A percentile compares a stretch with the other conserved stretches of the same genome.
Evolutionary conservation across 1,140 invertebrate species (phyloP).

Genomic region (Babylonia areolata): DNA sequence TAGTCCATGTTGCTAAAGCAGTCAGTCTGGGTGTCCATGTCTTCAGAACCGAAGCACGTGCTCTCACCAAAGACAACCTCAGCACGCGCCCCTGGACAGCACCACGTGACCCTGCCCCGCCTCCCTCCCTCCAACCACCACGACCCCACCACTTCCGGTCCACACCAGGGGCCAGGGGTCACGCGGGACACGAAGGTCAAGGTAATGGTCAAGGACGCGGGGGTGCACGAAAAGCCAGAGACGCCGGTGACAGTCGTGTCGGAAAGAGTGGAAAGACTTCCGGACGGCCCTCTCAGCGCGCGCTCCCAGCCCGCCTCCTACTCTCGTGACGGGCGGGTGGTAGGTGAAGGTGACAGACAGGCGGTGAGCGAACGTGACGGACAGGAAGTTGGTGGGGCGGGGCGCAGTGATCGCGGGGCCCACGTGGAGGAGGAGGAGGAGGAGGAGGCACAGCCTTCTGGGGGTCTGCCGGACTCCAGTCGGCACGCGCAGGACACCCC

Average conservation of each 20-base stretch:
- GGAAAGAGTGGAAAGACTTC: constrained; percentile 16
- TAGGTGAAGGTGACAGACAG: no score
- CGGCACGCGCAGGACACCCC: no score
- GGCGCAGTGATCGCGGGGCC: no score
- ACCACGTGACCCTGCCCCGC: not conserved
- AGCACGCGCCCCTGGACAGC: not conserved
- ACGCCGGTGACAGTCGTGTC: not conserved
- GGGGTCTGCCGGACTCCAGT: not conserved
- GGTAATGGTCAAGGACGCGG: constrained; percentile 13
- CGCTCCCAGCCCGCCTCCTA: not conserved
- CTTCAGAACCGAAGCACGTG: not conserved
- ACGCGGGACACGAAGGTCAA: not conserved
- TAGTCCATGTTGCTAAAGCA: no score
- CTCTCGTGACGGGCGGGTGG: not conserved
- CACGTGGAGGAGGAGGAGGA: not conserved
- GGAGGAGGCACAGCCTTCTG: not conserved
- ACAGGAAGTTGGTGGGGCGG: no score
- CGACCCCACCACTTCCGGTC: not conserved
- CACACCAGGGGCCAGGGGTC: constrained; percentile 13
- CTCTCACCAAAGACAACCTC: not conserved
- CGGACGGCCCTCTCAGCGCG: not conserved
- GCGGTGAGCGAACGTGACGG: no score
- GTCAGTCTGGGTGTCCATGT: no score
- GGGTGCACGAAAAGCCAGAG: not conserved
- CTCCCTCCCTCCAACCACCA: not conserved